A percentile compares a stretch with the other conserved stretches of the same genome.
These are phyloP conservation scores for Morus bassanus DNA, from an alignment of 2,797 vertebrate genomes.

Conservation along the genomic window DNA sequence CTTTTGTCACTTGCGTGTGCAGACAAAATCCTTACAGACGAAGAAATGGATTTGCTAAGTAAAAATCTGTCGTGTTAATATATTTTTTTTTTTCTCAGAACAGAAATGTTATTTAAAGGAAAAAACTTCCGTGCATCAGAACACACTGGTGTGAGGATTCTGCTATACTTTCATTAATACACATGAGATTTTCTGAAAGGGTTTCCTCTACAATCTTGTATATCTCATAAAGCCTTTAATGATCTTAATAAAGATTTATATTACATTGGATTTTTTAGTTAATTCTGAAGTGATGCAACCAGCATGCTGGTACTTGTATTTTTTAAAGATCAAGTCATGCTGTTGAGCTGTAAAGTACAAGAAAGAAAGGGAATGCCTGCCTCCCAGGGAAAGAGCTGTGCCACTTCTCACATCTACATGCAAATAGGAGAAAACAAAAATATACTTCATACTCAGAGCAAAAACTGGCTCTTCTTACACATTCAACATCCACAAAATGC, in stretches of 20 bases:
- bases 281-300: neutral
- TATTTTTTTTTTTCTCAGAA: neutral
- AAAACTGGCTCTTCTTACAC: neutral
- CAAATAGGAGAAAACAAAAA: neutral
- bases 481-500: neutral
- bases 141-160: neutral
- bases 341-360: neutral
- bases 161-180: neutral
- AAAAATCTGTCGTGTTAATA: neutral
- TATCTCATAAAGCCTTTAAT: neutral
- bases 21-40: neutral
- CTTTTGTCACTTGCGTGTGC: neutral
- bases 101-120: neutral
- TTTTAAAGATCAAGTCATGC: neutral
- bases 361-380: neutral
- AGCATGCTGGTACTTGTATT: neutral
- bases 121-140: neutral
- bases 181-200: neutral
- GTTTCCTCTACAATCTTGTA: neutral
- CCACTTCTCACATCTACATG: neutral
- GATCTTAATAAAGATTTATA: neutral
- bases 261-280: neutral
- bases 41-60: neutral
- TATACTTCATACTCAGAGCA: rapidly evolving
- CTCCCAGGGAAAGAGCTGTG: neutral